A percentile compares a stretch with the other conserved stretches of the same genome.
Evolutionary conservation across 2,888 invertebrate genomes (phyloP).

Genomic region (Pasiphila rectangulata): DNA sequence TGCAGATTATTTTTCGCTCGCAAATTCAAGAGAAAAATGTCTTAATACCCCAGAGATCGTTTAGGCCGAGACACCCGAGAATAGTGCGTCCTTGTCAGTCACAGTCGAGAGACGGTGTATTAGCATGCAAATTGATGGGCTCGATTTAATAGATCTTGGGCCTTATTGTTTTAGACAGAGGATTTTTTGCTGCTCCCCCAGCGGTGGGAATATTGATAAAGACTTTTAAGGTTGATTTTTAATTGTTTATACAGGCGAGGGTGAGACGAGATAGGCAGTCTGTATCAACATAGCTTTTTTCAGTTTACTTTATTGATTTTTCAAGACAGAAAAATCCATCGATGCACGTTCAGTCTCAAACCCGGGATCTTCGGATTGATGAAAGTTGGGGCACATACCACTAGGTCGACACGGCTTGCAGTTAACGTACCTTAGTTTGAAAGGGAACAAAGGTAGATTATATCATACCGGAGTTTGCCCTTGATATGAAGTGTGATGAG

Average conservation of each 20-base stretch:
- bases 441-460: conserved; percentile 13
- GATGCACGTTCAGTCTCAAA: no score
- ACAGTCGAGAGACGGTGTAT: conserved; percentile 61
- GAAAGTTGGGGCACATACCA: background rate
- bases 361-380: background rate
- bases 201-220: background rate
- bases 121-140: conserved; percentile 72
- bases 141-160: conserved; percentile 40
- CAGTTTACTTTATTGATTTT: no score
- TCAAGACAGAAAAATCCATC: no score
- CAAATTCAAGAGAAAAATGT: conserved; percentile 53
- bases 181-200: conserved; percentile 2
- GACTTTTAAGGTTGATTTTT: background rate
- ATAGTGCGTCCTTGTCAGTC: conserved; percentile 64
- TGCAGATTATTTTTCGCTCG: conserved; percentile 2
- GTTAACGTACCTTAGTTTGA: conserved; percentile 12
- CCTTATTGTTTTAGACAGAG: conserved; percentile 15
- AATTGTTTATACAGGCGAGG: background rate
- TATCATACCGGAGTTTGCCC: conserved; percentile 20
- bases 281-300: background rate
- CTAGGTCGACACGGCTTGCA: background rate
- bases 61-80: conserved; percentile 45
- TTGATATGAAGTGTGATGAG: conserved; percentile 37
- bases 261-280: background rate
- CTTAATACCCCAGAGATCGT: conserved; percentile 59